phyloP scores from a whole-genome alignment of 2,113 vertebrate species.

The Neotoma lepida region DNA sequence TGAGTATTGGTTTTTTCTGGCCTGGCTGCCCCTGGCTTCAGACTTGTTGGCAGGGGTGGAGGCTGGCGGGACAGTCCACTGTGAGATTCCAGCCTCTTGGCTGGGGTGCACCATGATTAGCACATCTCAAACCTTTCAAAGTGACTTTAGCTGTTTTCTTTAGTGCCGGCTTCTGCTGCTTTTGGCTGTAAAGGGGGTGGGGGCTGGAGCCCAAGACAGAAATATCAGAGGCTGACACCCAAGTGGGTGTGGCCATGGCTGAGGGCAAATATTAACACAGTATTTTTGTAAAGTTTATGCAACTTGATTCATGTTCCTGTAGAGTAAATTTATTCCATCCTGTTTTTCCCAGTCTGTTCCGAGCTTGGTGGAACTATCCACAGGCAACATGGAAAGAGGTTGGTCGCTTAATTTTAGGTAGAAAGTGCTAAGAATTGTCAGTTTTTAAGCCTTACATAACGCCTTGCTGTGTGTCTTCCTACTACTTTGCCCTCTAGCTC shows the following conservation, averaged over 20 bases:
- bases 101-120: slow-evolving; percentile 62
- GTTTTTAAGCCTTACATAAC: not conserved
- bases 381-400: slow-evolving; percentile 23
- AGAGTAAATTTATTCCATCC: slow-evolving; percentile 75
- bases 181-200: slow-evolving; percentile 63
- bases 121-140: slow-evolving; percentile 73
- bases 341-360: slow-evolving; percentile 64
- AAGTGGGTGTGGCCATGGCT: slow-evolving; percentile 57
- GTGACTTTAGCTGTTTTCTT: slow-evolving; percentile 78
- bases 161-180: slow-evolving; percentile 68
- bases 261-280: slow-evolving; percentile 79
- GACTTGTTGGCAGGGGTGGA: slow-evolving; percentile 22
- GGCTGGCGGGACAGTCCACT: slow-evolving; percentile 2
- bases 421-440: not conserved
- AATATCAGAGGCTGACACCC: slow-evolving; percentile 65
- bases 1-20: slow-evolving; percentile 51
- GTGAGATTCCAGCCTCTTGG: slow-evolving; percentile 74
- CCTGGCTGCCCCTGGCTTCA: not conserved
- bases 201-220: slow-evolving; percentile 61
- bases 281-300: slow-evolving; percentile 78
- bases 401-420: slow-evolving; percentile 46
- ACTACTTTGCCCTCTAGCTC: not conserved
- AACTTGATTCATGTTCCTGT: slow-evolving; percentile 66
- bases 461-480: not conserved
- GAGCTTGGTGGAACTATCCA: slow-evolving; percentile 34